These are phyloP conservation scores for Drosophila lowei DNA, from an alignment of 1,140 invertebrate genomes.

Conservation along the genomic window DNA sequence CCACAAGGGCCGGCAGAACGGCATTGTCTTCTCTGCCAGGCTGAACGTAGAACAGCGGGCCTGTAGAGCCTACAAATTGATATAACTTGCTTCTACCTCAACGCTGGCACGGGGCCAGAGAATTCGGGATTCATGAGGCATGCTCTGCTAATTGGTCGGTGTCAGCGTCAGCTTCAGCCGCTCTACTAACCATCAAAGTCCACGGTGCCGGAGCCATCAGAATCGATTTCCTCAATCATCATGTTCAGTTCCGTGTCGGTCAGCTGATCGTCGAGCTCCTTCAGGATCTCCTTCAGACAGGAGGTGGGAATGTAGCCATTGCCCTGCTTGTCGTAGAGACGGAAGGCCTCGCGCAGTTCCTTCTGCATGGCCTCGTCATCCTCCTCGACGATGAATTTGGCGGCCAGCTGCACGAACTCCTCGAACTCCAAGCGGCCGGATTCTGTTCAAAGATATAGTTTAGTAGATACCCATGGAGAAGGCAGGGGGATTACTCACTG, in stretches of 20 bases:
- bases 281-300: slow-evolving; percentile 94
- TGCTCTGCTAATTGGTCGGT: slow-evolving; percentile 48
- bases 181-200: slow-evolving; percentile 86
- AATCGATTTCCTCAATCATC: slow-evolving; percentile 98
- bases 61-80: slow-evolving; percentile 30
- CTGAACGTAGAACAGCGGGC: too few relatives aligned
- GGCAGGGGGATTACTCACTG: slow-evolving; percentile 87
- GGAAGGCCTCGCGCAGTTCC: slow-evolving; percentile 96
- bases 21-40: not conserved
- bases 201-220: slow-evolving; percentile 92
- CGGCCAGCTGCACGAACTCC: slow-evolving; percentile 96
- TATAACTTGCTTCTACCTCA: slow-evolving; percentile 36
- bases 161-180: too few relatives aligned
- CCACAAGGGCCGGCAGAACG: slow-evolving; percentile 25
- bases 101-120: slow-evolving; percentile 26
- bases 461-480: slow-evolving; percentile 84
- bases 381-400: slow-evolving; percentile 97
- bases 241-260: slow-evolving; percentile 96
- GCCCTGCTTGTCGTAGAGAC: slow-evolving; percentile 94
- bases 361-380: slow-evolving; percentile 96
- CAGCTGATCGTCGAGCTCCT: slow-evolving; percentile 95
- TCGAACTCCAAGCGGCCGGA: slow-evolving; percentile 97
- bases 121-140: slow-evolving; percentile 34
- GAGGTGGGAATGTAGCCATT: slow-evolving; percentile 98
- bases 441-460: slow-evolving; percentile 85